Conservation (phyloP, 1,140 invertebrate species). For the Drosophila watanabei region DNA sequence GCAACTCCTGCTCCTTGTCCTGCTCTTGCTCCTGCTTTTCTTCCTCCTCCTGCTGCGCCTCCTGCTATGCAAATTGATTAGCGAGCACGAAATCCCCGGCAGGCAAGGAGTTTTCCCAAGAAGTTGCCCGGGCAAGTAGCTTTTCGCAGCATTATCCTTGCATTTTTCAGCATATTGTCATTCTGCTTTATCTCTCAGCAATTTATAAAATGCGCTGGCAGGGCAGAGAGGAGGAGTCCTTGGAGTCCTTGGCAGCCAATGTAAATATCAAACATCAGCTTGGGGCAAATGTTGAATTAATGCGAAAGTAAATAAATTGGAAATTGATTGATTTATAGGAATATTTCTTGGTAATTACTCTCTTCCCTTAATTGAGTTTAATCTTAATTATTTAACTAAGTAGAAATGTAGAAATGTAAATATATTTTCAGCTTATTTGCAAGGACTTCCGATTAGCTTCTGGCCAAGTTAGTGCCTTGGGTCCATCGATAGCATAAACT, state of each 20-base stretch:
- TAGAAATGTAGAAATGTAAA: background rate
- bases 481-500: constrained; percentile 42
- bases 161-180: constrained; percentile 13
- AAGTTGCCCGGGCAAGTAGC: constrained; percentile 4
- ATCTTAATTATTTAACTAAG: background rate
- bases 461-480: constrained; percentile 16
- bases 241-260: background rate
- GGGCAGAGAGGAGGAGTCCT: background rate
- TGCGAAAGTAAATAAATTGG: constrained; percentile 4
- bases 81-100: constrained; percentile 32
- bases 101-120: constrained; percentile 11
- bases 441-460: background rate
- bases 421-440: background rate
- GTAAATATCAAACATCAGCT: constrained; percentile 9
- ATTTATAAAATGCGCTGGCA: constrained; percentile 17
- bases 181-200: constrained; percentile 7
- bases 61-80: constrained; percentile 49
- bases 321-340: constrained; percentile 1
- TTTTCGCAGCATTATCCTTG: constrained; percentile 26
- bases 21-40: background rate
- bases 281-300: constrained; percentile 4
- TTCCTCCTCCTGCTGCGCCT: background rate
- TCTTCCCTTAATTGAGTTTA: too few relatives aligned
- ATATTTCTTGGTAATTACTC: too few relatives aligned
- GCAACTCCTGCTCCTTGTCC: background rate